Base-by-base conservation (phyloP, 2,797 vertebrate species). In the Cryptoblepharus egeriae region DNA sequence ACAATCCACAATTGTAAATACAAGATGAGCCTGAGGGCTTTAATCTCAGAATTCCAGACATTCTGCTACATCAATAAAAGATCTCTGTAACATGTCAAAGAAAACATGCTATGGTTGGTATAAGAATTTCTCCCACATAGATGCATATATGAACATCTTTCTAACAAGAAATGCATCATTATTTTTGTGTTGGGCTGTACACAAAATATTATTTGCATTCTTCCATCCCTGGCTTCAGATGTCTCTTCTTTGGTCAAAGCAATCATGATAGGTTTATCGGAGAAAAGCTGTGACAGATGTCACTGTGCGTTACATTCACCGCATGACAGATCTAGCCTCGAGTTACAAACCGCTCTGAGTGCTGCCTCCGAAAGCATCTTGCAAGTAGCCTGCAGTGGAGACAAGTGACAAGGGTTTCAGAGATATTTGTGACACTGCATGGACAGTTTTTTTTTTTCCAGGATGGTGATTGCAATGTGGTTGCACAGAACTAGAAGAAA, bases 251-350 rank as follows among this genome's bases (percentile, higher is more conserved):
- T 88, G 90, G 91, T 86, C 89, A 24, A 71, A 92, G 85, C 88
- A 86, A 93, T 94, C 92, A 71, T 77, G 88, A 84, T 15, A 55
- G 86, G 73, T 58, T 92, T 92, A 77, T 89, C 75, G 64, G 30
- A 86, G 93, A 93, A 75, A 88, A 84, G 91, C 73, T 91, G 90
- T 93, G 96, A 95, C 95, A 95, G 92, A 94, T 96, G 95, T 93
- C 95, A 93, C 11, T 11, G 73, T 5, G 70, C 65, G 89, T 96
- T 93, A 95, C 82, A 70, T 84, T 96, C 94, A 92, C 85, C 20
- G n/a, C 52, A 45, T 68, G 80, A 92, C 85, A 83, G 85, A 92
- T 87, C 91, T 93, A 85, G 91, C 93, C 92, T 86, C 82, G 1
- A 83, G 95, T 88, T 81, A 90, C 52, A 67, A 58, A 87, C 86